These are phyloP conservation scores for Halcyon malimbica DNA, from an alignment of 2,113 vertebrate species.

Conservation along the genomic window DNA sequence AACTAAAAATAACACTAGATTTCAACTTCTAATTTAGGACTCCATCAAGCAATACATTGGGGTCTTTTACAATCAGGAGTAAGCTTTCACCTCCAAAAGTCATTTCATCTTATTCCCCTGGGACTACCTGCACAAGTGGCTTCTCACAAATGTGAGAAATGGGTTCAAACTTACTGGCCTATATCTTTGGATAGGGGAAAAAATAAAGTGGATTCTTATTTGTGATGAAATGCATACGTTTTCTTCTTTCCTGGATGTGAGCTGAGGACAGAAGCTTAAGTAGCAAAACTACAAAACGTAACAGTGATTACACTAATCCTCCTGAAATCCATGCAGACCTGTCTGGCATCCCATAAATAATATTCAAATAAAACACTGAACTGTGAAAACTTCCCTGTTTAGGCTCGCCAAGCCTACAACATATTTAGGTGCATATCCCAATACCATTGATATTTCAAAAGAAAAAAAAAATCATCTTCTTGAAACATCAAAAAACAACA, in stretches of 20 bases:
- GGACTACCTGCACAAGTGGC: background rate
- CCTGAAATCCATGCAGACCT: constrained; percentile 7
- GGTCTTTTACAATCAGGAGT: background rate
- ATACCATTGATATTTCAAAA: constrained; percentile 23
- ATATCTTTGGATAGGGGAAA: background rate
- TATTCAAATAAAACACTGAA: constrained; percentile 22
- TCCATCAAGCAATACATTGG: background rate
- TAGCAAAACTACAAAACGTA: constrained; percentile 21
- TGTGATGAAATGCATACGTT: background rate
- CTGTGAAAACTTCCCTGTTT: constrained; percentile 29
- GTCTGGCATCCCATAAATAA: background rate
- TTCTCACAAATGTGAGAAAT: background rate
- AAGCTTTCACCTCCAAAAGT: background rate
- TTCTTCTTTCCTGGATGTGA: background rate
- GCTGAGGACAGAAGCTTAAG: constrained; percentile 28
- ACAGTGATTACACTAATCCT: constrained; percentile 41
- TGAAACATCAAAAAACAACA: background rate
- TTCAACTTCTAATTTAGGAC: background rate
- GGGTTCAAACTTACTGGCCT: background rate
- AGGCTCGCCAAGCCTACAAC: background rate
- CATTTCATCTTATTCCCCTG: background rate
- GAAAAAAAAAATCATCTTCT: background rate
- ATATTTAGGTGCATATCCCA: background rate
- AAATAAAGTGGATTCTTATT: background rate
- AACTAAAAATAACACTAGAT: background rate